Base-by-base conservation (phyloP, 2,888 invertebrate genomes). In the Teleiodes luculella region DNA sequence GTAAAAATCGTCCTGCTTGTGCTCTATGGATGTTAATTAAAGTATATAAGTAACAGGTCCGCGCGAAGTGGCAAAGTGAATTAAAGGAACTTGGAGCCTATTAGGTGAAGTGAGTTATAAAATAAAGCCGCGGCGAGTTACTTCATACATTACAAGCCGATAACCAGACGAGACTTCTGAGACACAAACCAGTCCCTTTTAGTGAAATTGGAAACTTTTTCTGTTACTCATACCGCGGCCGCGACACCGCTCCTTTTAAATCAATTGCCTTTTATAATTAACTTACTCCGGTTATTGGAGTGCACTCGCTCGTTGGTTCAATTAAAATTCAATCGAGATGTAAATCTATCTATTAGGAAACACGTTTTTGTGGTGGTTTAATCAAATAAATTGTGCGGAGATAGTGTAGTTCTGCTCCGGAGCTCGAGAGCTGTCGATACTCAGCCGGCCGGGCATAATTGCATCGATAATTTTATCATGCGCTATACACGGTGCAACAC, bases 151-250 rank as follows among this genome's bases (percentile, higher is more conserved):
- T 90, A 89, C 86, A 83, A 80, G 86, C 89, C 86, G 87, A 90
- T 90, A 90, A 89, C 89, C 89, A 88, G 88, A 86, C 86, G 79
- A 87, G 89, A 89, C 90, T 87, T 83, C 79, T 84, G 85, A 90
- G 89, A 90, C 85, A 87, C 87, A 90, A 88, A 87, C 87, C 90
- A 90, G 90, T 78, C 90, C 90, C 90, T 90, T 90, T 90, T 90
- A 90, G 90, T 89, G 82, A 87, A 89, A 90, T 90, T 90, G 90
- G 89, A 89, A 90, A 90, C 81, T 90, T 90, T 90, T 89, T 88
- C 89, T 88, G 83, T 86, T 84, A 88, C 86, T 87, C 86, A 87
- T 86, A 86, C 85, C 80, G 78, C 80, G 81, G 66, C 24, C 24
- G 24, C 24, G 24, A 24, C 84, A 83, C 83, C 75, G 77, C 81